These are phyloP conservation scores for Pangasius sanitwongsei DNA, from an alignment of 2,797 vertebrate species.

Conservation along the genomic window DNA sequence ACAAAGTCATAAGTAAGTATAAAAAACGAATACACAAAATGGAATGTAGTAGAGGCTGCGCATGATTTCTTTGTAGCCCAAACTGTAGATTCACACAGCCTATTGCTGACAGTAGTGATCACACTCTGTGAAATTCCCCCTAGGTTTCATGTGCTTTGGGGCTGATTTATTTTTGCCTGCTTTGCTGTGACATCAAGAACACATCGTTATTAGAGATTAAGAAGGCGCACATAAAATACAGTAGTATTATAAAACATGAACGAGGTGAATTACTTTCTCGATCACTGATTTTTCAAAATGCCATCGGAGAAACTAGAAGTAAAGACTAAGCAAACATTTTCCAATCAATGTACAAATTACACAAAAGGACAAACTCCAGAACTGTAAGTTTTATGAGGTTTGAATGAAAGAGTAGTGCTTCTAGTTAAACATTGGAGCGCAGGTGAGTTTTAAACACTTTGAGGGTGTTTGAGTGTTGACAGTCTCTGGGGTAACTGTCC, in stretches of 20 bases:
- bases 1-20: not conserved
- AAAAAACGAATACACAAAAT: not conserved
- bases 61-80: not conserved
- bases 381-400: not conserved
- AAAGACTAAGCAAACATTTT: not conserved
- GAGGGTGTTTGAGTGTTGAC: not conserved
- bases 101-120: not conserved
- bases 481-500: too few relatives aligned
- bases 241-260: not conserved
- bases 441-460: not conserved
- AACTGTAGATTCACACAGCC: not conserved
- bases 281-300: not conserved
- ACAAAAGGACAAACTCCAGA: not conserved
- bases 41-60: not conserved
- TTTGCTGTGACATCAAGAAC: not conserved
- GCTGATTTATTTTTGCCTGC: not conserved
- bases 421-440: not conserved
- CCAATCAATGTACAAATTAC: not conserved
- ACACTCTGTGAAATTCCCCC: not conserved
- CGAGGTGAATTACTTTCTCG: not conserved
- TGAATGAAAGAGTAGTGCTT: not conserved
- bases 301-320: not conserved
- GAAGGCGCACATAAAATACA: not conserved
- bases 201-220: not conserved
- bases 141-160: not conserved